Base-by-base conservation (phyloP, 2,797 vertebrate genomes). In the Sebastolobus altivelis region DNA sequence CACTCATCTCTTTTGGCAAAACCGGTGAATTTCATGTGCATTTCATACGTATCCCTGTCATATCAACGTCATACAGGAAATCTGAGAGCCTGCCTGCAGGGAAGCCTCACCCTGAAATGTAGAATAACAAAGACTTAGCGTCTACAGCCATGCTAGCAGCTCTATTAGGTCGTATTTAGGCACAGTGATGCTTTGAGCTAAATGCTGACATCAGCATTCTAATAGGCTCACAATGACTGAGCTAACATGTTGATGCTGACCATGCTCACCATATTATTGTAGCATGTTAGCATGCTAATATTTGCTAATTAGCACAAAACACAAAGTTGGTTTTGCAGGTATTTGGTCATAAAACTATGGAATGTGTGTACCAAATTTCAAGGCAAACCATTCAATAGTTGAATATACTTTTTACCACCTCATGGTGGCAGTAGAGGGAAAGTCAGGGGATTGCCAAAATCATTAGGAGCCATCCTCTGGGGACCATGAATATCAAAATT, bases 51-150 rank as follows among this genome's bases (percentile, higher is more conserved):
- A 65, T 74, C 55, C 3, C 4, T 72, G 27, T 72, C 77, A 66
- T 56, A 68, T 80, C 31, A 55, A 6, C 66, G 65, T 83, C 77
- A 58, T 20, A 9, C 1, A 46, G 31, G 75, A 65, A 83, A 89
- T 58, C 22, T 75, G n/a, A 40, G 18, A 43, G 59, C 25, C 18
- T 18, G 65, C 67, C 85, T 86, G 61, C 76, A 72, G 79, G 65
- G 13, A 35, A 27, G 38, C 8, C 5, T 62, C 40, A 31, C 8
- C 8, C 8, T 68, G 56, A 82, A 25, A 65, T 13, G 52, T 40
- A 46, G 38, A 49, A 61, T n/a, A 18, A 61, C 33, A 69, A 65
- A n/a, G 37, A 55, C n/a, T 54, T n/a, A 49, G 52, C 43, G 6
- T 46, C 43, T 18, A 9, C 35, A 25, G 40, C 18, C 18, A 8